Percentiles rank a stretch among this genome's conserved stretches.
Conservation (phyloP, 92 coral and sea anemone genomes). For the Virgularia gustaviana region DNA sequence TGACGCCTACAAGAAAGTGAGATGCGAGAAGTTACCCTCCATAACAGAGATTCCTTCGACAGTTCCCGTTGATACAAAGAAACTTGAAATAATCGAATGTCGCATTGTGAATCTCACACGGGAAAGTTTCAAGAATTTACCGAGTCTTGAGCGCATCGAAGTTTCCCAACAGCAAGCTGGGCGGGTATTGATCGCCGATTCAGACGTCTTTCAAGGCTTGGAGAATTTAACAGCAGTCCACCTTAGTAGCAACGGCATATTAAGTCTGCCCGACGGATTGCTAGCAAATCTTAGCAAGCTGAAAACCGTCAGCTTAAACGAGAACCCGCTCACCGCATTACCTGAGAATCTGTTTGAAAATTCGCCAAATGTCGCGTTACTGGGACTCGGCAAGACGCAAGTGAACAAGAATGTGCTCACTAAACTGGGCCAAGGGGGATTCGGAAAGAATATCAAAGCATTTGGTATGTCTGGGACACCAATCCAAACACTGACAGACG, state of each 20-base stretch:
- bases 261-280: slow-evolving; percentile 21
- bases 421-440: slow-evolving; percentile 18
- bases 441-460: slow-evolving; percentile 4
- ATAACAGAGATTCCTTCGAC: slow-evolving; percentile 7
- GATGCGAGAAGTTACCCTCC: background rate
- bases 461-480: background rate
- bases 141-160: background rate
- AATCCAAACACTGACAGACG: slow-evolving; percentile 1
- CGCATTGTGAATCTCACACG: background rate
- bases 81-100: background rate
- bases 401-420: background rate
- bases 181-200: background rate
- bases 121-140: slow-evolving; percentile 10
- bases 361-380: background rate
- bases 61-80: slow-evolving; percentile 2
- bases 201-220: slow-evolving; percentile 20
- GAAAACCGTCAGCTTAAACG: background rate
- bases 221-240: background rate
- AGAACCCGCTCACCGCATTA: background rate
- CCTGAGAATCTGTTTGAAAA: slow-evolving; percentile 29
- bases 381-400: background rate
- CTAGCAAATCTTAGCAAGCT: slow-evolving; percentile 17
- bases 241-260: background rate
- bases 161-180: background rate
- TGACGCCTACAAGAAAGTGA: background rate